A percentile compares a stretch with the other conserved stretches of the same genome.
Conservation (phyloP, 2,797 vertebrate species). For the Enteromius mattozi region DNA sequence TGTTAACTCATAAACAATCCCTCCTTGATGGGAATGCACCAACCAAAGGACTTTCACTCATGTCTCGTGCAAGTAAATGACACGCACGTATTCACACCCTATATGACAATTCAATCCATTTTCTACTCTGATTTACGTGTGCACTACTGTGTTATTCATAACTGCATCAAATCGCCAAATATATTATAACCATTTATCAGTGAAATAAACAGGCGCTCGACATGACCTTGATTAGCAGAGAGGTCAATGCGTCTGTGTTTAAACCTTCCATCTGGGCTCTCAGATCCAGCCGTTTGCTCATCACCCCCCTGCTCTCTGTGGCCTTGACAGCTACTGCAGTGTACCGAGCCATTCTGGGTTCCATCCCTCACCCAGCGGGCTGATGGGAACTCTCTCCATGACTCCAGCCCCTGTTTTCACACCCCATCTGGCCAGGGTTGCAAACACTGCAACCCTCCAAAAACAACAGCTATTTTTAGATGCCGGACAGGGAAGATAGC, state of each 20-base stretch:
- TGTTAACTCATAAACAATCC: slow-evolving; percentile 70
- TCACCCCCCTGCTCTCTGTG: slow-evolving; percentile 53
- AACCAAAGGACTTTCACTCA: slow-evolving; percentile 55
- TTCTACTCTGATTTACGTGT: slow-evolving; percentile 47
- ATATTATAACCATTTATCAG: slow-evolving; percentile 52
- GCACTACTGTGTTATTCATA: slow-evolving; percentile 48
- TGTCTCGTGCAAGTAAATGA: slow-evolving; percentile 35
- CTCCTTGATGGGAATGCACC: slow-evolving; percentile 61
- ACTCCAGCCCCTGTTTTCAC: slow-evolving; percentile 81
- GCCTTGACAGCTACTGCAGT: slow-evolving; percentile 77
- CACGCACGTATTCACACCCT: background rate
- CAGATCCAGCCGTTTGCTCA: slow-evolving; percentile 42
- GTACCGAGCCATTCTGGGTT: slow-evolving; percentile 73
- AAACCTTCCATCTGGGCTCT: slow-evolving; percentile 48
- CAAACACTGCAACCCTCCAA: slow-evolving; percentile 62
- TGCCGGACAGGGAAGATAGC: slow-evolving; percentile 65
- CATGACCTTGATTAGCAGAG: slow-evolving; percentile 55
- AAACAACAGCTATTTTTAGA: slow-evolving; percentile 63
- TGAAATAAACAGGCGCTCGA: slow-evolving; percentile 47
- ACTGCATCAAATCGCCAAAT: slow-evolving; percentile 38
- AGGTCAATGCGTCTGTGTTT: slow-evolving; percentile 53
- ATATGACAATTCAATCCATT: slow-evolving; percentile 42
- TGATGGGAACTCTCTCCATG: slow-evolving; percentile 79
- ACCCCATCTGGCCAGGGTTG: slow-evolving; percentile 73
- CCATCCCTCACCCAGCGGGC: slow-evolving; percentile 81